Evolutionary conservation across 2,888 invertebrate species (phyloP).

Genomic region (Rhogogaster chlorosoma): DNA sequence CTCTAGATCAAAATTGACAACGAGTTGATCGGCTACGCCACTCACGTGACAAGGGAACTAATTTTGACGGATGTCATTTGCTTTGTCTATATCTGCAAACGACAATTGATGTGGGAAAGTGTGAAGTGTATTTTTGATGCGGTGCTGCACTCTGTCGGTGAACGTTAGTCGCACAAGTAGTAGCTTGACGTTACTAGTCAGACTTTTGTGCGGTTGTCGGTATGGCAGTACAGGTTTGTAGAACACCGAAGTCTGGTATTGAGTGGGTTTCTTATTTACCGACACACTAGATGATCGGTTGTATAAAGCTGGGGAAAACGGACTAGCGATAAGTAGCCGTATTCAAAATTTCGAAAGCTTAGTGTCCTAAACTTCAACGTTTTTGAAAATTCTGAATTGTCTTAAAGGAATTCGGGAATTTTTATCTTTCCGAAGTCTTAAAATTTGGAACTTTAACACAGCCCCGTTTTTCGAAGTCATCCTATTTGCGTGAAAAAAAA

Average conservation of each 20-base stretch:
- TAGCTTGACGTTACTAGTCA: neutral
- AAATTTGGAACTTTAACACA: too few relatives aligned
- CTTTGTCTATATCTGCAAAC: neutral
- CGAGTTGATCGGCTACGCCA: neutral
- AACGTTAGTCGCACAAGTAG: neutral
- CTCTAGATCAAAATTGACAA: neutral
- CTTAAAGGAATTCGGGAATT: too few relatives aligned
- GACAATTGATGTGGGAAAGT: neutral
- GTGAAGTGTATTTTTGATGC: neutral
- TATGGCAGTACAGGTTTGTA: neutral
- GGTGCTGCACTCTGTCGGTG: neutral
- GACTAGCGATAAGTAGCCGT: too few relatives aligned
- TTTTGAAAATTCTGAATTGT: too few relatives aligned
- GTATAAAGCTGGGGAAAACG: neutral
- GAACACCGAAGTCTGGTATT: neutral
- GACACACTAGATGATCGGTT: neutral
- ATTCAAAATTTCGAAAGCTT: too few relatives aligned
- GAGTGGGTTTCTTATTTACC: slow-evolving; percentile 6
- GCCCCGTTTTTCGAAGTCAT: neutral
- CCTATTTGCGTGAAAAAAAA: neutral
- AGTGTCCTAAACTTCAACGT: too few relatives aligned
- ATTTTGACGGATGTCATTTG: neutral
- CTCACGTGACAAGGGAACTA: neutral
- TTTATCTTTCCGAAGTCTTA: too few relatives aligned
- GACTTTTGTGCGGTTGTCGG: neutral